Conservation (phyloP, 2,888 invertebrate species). For the Melitaea athalia region DNA sequence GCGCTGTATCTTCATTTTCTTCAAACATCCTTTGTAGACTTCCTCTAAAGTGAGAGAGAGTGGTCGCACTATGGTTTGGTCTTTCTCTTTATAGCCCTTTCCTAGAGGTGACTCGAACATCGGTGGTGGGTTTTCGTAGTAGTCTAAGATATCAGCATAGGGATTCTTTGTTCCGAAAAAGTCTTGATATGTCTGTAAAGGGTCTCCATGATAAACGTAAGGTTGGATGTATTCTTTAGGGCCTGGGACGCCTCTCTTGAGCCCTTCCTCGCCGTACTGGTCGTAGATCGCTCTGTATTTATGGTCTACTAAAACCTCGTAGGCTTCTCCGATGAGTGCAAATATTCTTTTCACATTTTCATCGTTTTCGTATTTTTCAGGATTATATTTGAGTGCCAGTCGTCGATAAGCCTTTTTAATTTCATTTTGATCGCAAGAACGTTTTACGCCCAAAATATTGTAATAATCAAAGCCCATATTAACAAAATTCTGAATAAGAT, state of each 20-base stretch:
- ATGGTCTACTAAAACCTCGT: conserved; percentile 88
- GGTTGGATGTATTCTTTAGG: conserved; percentile 86
- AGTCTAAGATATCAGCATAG: conserved; percentile 88
- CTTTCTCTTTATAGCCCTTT: conserved; percentile 84
- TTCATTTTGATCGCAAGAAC: conserved; percentile 84
- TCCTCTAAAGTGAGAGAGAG: conserved; percentile 80
- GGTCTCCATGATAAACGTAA: conserved; percentile 91
- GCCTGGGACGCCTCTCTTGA: conserved; percentile 90
- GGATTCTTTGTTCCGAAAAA: conserved; percentile 93
- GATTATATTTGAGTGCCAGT: conserved; percentile 82
- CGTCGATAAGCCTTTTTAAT: conserved; percentile 87
- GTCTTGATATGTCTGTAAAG: conserved; percentile 87
- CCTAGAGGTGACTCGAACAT: conserved; percentile 84
- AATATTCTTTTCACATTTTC: conserved; percentile 81
- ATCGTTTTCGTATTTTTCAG: conserved; percentile 77
- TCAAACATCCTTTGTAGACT: conserved; percentile 88
- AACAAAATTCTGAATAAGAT: background rate
- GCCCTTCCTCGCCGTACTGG: conserved; percentile 93
- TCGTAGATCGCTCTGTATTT: conserved; percentile 90
- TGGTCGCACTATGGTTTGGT: conserved; percentile 73
- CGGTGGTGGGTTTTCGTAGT: conserved; percentile 83
- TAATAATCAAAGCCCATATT: conserved; percentile 90
- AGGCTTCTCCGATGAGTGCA: conserved; percentile 88
- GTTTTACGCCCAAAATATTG: conserved; percentile 86
- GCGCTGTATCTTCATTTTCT: conserved; percentile 91